Percentiles rank a stretch among this genome's conserved stretches.
Conservation (phyloP, 1,140 invertebrate species). For the Gonioctena quinquepunctata region DNA sequence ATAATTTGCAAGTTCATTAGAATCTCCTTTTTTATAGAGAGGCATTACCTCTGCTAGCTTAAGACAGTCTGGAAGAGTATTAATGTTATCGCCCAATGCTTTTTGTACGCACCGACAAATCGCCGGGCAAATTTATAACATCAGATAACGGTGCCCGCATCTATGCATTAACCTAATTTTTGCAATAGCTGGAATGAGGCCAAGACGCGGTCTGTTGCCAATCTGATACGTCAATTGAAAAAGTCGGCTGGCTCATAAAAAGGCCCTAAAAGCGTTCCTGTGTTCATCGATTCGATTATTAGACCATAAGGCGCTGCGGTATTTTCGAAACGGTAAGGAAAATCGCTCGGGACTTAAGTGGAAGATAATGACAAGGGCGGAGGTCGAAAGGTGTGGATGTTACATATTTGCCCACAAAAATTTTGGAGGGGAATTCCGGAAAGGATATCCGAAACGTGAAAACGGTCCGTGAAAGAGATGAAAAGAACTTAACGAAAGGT, state of each 20-base stretch:
- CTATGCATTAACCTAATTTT: neutral
- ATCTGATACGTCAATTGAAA: neutral
- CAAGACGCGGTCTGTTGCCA: neutral
- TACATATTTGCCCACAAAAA: too few species aligned
- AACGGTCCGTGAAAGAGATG: too few species aligned
- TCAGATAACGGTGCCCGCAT: neutral
- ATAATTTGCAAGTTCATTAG: too few species aligned
- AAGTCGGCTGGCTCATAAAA: neutral
- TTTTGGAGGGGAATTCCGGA: too few species aligned
- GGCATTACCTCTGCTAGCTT: too few species aligned
- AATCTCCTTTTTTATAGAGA: too few species aligned
- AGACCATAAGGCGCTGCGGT: neutral
- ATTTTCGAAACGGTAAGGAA: neutral
- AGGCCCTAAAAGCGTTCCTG: neutral
- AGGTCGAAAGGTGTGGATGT: too few species aligned
- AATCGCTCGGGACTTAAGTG: neutral
- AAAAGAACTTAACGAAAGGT: too few species aligned
- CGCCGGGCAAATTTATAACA: neutral
- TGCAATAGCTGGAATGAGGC: neutral
- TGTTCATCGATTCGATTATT: conserved; percentile 5
- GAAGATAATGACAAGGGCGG: neutral
- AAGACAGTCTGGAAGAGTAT: too few species aligned
- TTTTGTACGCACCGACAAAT: too few species aligned
- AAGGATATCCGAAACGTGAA: too few species aligned
- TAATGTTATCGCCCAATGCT: too few species aligned